Evolutionary conservation across 2,113 vertebrate genomes (phyloP).

Genomic region (Nycticorax nycticorax): DNA sequence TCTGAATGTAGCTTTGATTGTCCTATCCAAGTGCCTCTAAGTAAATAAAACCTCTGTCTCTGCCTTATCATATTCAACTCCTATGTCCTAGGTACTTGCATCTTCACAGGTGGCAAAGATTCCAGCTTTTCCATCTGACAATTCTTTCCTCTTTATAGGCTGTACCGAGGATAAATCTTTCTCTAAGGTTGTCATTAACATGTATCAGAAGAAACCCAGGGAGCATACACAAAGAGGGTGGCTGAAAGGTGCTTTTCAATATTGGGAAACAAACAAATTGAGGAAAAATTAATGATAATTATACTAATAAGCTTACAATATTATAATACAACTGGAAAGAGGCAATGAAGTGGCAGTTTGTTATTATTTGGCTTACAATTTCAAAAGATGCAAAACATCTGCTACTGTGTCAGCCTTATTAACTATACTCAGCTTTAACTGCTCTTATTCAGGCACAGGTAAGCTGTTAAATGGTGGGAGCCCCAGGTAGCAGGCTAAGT

Average conservation of each 20-base stretch:
- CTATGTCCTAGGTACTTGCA: neutral
- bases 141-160: constrained; percentile 7
- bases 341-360: neutral
- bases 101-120: neutral
- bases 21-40: neutral
- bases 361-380: neutral
- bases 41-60: neutral
- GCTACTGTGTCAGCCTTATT: neutral
- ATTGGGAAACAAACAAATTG: neutral
- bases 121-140: constrained; percentile 4
- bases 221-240: neutral
- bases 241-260: neutral
- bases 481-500: neutral
- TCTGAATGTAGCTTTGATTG: constrained; percentile 11
- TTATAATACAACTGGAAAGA: neutral
- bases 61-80: neutral
- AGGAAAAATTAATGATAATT: neutral
- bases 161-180: neutral
- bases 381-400: neutral
- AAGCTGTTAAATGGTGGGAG: neutral
- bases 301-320: neutral
- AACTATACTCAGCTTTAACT: neutral
- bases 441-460: neutral
- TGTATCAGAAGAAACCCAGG: neutral
- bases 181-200: neutral